These are phyloP conservation scores for Hestina assimilis DNA, from an alignment of 1,140 invertebrate genomes.

Conservation along the genomic window DNA sequence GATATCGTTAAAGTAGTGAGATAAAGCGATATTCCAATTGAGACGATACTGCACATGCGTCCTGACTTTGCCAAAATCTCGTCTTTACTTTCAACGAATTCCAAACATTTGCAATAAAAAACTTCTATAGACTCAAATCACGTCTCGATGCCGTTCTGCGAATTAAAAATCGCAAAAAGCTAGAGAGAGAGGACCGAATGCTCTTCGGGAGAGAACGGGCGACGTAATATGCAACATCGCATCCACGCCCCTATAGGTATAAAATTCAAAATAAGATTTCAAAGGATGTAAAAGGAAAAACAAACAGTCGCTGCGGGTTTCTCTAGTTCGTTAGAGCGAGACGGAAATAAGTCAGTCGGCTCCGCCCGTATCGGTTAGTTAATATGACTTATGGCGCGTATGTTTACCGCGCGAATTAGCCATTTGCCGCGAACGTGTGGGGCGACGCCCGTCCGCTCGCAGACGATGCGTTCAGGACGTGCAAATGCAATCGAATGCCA, in stretches of 20 bases:
- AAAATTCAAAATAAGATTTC: constrained; percentile 77
- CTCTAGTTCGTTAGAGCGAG: constrained; percentile 68
- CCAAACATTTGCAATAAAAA: constrained; percentile 71
- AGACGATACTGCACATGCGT: constrained; percentile 34
- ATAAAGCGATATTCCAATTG: constrained; percentile 28
- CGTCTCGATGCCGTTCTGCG: constrained; percentile 72
- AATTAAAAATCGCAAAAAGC: constrained; percentile 78
- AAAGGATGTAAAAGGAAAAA: constrained; percentile 73
- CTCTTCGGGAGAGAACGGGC: constrained; percentile 48
- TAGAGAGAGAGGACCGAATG: constrained; percentile 48
- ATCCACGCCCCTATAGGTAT: constrained; percentile 72
- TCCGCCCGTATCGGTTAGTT: constrained; percentile 56
- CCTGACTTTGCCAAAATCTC: constrained; percentile 52
- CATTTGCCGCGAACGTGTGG: constrained; percentile 63
- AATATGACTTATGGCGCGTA: constrained; percentile 74
- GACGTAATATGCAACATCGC: constrained; percentile 64
- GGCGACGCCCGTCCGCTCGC: constrained; percentile 47
- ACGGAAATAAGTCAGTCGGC: constrained; percentile 44
- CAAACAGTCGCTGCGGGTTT: constrained; percentile 61
- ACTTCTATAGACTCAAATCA: constrained; percentile 70
- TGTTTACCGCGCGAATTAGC: constrained; percentile 74
- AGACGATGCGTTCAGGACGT: constrained; percentile 35
- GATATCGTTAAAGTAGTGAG: background rate
- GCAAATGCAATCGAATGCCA: constrained; percentile 42
- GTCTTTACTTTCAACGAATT: constrained; percentile 59